phyloP scores from a whole-genome alignment of 2,888 invertebrate species.

The Drosophila subsilvestris region DNA sequence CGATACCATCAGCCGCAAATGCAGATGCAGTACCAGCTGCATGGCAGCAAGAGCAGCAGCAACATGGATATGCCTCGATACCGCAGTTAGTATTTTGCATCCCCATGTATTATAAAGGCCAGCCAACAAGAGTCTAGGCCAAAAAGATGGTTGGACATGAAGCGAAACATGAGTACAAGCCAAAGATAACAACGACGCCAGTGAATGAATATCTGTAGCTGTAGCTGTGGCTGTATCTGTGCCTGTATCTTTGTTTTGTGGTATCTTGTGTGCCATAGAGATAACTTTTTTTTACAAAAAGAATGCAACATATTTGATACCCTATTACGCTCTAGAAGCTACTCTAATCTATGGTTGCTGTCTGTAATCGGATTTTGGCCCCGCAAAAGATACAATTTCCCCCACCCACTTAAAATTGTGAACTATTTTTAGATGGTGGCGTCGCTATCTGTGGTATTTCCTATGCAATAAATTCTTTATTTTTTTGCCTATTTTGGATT shows the following conservation, averaged over 20 bases:
- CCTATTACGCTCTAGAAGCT: neutral
- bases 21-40: conserved; percentile 46
- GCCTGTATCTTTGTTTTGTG: neutral
- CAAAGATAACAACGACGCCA: neutral
- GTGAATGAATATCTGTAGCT: neutral
- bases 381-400: conserved; percentile 13
- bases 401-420: conserved; percentile 2
- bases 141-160: no score
- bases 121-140: neutral
- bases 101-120: neutral
- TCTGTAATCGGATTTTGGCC: conserved; percentile 15
- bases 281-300: no score
- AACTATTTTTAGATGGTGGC: conserved; percentile 64
- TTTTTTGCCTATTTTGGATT: conserved; percentile 18
- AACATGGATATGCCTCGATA: conserved; percentile 68
- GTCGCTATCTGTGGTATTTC: conserved; percentile 59
- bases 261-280: neutral
- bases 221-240: neutral
- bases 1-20: neutral
- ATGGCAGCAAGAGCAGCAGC: conserved; percentile 67
- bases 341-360: neutral
- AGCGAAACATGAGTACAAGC: neutral
- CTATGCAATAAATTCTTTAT: conserved; percentile 49
- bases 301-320: neutral
- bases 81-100: conserved; percentile 66